Conservation (phyloP, 2,888 invertebrate genomes). For the Hypolimnas misippus region DNA sequence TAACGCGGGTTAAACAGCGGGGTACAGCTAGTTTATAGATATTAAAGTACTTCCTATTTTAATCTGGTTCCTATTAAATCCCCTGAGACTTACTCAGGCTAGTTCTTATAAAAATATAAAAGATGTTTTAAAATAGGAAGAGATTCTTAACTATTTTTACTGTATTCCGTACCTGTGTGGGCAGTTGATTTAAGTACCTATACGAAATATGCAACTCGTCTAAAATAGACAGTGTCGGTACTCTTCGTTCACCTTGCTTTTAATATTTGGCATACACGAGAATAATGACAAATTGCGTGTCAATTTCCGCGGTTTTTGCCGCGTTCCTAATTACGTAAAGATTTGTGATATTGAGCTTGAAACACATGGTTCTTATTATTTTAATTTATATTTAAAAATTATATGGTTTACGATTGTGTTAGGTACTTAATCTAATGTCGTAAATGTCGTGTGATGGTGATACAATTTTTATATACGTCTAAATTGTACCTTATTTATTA, state of each 20-base stretch:
- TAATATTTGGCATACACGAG: slow-evolving; percentile 46
- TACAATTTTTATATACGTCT: no score
- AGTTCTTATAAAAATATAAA: slow-evolving; percentile 9
- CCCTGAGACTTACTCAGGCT: slow-evolving; percentile 19
- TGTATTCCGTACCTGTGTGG: background rate
- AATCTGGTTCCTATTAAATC: no score
- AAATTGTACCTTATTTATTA: no score
- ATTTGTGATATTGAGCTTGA: slow-evolving; percentile 38
- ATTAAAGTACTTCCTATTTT: no score
- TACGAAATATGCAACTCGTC: background rate
- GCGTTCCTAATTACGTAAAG: slow-evolving; percentile 44
- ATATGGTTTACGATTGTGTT: no score
- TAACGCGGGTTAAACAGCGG: no score
- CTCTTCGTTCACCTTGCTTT: slow-evolving; percentile 35
- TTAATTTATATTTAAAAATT: background rate
- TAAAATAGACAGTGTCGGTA: slow-evolving; percentile 11
- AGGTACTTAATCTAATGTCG: background rate
- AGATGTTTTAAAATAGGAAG: slow-evolving; percentile 20
- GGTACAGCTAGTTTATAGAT: no score
- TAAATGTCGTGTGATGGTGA: background rate
- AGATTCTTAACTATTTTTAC: slow-evolving; percentile 11
- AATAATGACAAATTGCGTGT: slow-evolving; percentile 47
- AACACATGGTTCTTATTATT: slow-evolving; percentile 26
- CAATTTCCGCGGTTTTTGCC: slow-evolving; percentile 54
- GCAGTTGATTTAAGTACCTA: background rate